Evolutionary conservation across 2,888 invertebrate species (phyloP).

Genomic region (Lycaena phlaeas): DNA sequence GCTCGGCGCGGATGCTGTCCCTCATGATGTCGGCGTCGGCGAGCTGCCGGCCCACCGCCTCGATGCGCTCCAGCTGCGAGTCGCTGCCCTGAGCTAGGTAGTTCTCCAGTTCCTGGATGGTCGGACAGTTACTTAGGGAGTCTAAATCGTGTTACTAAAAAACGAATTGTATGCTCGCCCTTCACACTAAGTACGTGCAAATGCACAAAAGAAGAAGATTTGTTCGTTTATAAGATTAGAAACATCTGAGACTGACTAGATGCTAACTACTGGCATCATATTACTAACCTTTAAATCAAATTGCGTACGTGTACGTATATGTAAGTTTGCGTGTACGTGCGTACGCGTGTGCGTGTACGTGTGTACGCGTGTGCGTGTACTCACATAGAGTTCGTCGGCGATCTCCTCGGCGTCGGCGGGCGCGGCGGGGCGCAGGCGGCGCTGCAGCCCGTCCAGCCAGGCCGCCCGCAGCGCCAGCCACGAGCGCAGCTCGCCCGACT

Average conservation of each 20-base stretch:
- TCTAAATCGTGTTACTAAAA: conserved; percentile 44
- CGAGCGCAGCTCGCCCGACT: conserved; percentile 84
- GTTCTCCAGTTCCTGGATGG: conserved; percentile 90
- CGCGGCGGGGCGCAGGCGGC: conserved; percentile 79
- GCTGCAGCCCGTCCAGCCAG: conserved; percentile 86
- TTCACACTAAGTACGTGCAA: not conserved
- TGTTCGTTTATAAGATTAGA: too few species aligned
- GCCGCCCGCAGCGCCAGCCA: conserved; percentile 82
- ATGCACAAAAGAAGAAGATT: too few species aligned
- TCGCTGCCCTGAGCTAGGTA: conserved; percentile 83
- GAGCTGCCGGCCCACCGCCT: conserved; percentile 82
- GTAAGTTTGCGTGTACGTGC: too few species aligned
- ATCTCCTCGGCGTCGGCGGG: conserved; percentile 94
- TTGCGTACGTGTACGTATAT: too few species aligned
- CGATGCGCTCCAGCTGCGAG: conserved; percentile 80
- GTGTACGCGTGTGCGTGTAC: conserved; percentile 13
- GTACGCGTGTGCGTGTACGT: not conserved
- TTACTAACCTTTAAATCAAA: too few species aligned
- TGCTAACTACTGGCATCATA: too few species aligned
- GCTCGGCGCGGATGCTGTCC: conserved; percentile 76
- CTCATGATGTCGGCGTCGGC: conserved; percentile 83
- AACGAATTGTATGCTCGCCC: not conserved
- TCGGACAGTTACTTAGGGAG: too few species aligned
- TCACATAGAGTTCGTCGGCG: conserved; percentile 85
- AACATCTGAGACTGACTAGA: too few species aligned